A percentile compares a stretch with the other conserved stretches of the same genome.
Conservation (phyloP, 2,113 vertebrate genomes). For the Alexandromys fortis region DNA sequence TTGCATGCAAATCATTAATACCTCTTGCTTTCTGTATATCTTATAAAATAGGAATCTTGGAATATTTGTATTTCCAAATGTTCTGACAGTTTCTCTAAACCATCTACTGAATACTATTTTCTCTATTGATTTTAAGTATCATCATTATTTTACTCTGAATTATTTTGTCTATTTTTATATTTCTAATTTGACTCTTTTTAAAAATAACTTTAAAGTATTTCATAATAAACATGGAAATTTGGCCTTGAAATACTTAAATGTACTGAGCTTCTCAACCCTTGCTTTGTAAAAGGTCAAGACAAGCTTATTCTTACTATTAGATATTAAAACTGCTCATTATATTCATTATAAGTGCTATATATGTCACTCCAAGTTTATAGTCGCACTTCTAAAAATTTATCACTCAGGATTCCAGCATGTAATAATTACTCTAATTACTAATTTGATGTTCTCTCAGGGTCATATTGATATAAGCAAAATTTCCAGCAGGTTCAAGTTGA, state of each 20-base stretch:
- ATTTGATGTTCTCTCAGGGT: neutral
- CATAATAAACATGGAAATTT: slow-evolving; percentile 48
- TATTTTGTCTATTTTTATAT: neutral
- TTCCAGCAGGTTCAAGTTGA: neutral
- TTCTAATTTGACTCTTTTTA: neutral
- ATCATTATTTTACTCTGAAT: neutral
- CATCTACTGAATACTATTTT: neutral
- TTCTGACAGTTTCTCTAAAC: neutral
- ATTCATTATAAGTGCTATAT: slow-evolving; percentile 60
- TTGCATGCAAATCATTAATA: neutral
- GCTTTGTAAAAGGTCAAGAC: slow-evolving; percentile 39
- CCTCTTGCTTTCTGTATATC: neutral
- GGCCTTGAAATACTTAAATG: neutral
- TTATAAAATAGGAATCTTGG: neutral
- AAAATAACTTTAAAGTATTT: slow-evolving; percentile 39
- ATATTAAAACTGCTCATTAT: slow-evolving; percentile 44
- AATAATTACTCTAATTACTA: slow-evolving; percentile 9
- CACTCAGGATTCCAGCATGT: neutral
- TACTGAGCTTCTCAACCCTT: neutral
- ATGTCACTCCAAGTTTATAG: slow-evolving; percentile 43
- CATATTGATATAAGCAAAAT: neutral
- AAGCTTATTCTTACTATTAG: slow-evolving; percentile 49
- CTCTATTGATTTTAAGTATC: neutral
- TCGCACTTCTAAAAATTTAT: slow-evolving; percentile 3
- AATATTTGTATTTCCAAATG: neutral